Evolutionary conservation across 2,888 invertebrate genomes (phyloP), one percentile per base, ranked within the genome.

Genomic region (Hecatera dysodea): DNA sequence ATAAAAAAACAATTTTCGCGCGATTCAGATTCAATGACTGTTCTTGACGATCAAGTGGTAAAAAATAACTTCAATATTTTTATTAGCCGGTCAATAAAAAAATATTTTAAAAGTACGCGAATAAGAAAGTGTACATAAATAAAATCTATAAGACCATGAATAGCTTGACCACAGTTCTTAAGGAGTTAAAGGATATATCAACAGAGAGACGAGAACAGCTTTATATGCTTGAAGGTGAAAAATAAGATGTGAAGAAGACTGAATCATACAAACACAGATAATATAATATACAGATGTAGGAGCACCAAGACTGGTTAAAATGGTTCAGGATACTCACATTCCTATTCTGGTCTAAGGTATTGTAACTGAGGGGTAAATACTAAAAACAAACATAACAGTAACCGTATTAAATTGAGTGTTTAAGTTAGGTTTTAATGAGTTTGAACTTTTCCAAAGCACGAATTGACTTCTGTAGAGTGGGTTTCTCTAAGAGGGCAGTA

Each of bases 341-440:
- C 22, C 39, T 29, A 44, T 63, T 64, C 44, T 44, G 67, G 22
- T 67, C 1, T 52, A 57, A 27, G 56, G 9, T 24, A 52, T 74
- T 74, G 67, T 67, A 67, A 57, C 17, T 42, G 27, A 39, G 52
- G 29, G 42, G 24, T 24, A 67, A 52, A 29, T 46, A 53, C 57
- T 75, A 59, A 75, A 72, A 72, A 71, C 12, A 75, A 57, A 73
- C n/a, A 42, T 17, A 57, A 52, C 36, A 44, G 29, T 39, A 52
- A 5, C 24, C 24, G 46, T 72, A 46, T 64, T 73, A 63, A 55
- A 52, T 42, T 63, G 3, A 50, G 39, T 19, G 24, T 36, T 52
- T n/a, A 50, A 11, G 19, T 73, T 44, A 12, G 29, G 9, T 27
- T 7, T 52, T 15, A 36, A 9, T 27, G 24, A n/a, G 11, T 36